phyloP scores from a whole-genome alignment of 1,140 invertebrate species.

The Drosophila jambulina region DNA sequence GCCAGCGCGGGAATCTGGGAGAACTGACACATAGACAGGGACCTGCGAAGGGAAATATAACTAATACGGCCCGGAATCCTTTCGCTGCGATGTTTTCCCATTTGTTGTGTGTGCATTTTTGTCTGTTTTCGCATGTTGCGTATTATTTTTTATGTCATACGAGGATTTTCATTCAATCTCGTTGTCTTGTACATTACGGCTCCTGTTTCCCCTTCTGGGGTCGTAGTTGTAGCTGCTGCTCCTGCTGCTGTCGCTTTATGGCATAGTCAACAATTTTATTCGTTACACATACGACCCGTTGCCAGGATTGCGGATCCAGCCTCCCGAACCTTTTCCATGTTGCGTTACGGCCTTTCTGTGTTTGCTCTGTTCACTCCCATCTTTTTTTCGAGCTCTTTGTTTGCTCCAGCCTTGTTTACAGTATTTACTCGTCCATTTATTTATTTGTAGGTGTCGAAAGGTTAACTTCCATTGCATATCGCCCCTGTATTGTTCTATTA shows the following conservation, averaged over 20 bases:
- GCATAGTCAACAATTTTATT: constrained; percentile 73
- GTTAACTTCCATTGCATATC: constrained; percentile 54
- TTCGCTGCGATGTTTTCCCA: constrained; percentile 53
- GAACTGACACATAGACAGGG: constrained; percentile 49
- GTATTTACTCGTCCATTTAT: constrained; percentile 74
- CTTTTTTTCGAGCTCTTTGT: constrained; percentile 29
- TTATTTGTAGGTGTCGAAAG: constrained; percentile 76
- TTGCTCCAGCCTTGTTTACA: constrained; percentile 52
- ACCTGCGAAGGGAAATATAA: constrained; percentile 50
- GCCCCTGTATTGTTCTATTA: constrained; percentile 25
- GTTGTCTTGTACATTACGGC: constrained; percentile 51
- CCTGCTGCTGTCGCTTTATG: constrained; percentile 50
- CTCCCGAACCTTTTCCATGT: constrained; percentile 42
- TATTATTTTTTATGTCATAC: constrained; percentile 71
- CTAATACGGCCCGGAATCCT: constrained; percentile 70
- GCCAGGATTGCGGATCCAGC: constrained; percentile 32
- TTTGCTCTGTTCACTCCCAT: constrained; percentile 19
- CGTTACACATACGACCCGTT: constrained; percentile 60
- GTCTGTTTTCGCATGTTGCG: constrained; percentile 52
- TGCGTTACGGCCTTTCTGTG: constrained; percentile 31
- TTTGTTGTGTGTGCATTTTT: constrained; percentile 53
- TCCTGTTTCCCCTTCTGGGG: constrained; percentile 9
- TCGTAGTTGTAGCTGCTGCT: constrained; percentile 10
- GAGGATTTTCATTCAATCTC: constrained; percentile 75
- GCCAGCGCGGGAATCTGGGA: constrained; percentile 25